Conservation (phyloP, 1,140 invertebrate species). For the Listronotus bonariensis region DNA sequence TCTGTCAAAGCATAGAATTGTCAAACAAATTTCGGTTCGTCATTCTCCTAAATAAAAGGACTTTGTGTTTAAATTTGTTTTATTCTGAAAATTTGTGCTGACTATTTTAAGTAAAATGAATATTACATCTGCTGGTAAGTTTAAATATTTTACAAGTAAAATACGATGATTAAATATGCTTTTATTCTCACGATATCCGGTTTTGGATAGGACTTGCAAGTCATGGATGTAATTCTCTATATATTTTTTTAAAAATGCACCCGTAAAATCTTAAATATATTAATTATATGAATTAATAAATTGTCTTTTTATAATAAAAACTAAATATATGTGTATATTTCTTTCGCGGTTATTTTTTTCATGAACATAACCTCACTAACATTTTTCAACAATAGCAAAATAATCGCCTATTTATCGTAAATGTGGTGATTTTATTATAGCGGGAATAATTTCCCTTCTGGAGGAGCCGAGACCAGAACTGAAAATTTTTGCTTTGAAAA, state of each 20-base stretch:
- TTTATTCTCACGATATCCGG: conserved; percentile 5
- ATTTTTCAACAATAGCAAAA: not conserved
- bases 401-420: not conserved
- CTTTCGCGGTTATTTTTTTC: not conserved
- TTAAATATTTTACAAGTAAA: not conserved
- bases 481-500: conserved; percentile 92
- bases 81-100: too few species aligned
- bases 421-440: conserved; percentile 56
- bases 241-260: conserved; percentile 4
- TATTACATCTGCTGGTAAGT: conserved; percentile 51
- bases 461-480: conserved; percentile 92
- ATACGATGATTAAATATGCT: conserved; percentile 3
- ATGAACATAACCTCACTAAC: conserved; percentile 32
- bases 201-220: conserved; percentile 45
- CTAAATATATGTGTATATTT: not conserved
- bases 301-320: too few species aligned
- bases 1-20: too few species aligned
- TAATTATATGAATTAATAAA: not conserved
- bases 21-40: too few species aligned
- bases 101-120: conserved; percentile 39
- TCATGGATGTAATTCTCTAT: conserved; percentile 32
- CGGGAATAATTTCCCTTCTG: conserved; percentile 93
- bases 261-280: not conserved
- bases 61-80: too few species aligned
- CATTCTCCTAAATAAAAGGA: too few species aligned